A percentile compares a stretch with the other conserved stretches of the same genome.
Conservation (phyloP, 2,113 vertebrate species). For the Illadopsis cleaveri region DNA sequence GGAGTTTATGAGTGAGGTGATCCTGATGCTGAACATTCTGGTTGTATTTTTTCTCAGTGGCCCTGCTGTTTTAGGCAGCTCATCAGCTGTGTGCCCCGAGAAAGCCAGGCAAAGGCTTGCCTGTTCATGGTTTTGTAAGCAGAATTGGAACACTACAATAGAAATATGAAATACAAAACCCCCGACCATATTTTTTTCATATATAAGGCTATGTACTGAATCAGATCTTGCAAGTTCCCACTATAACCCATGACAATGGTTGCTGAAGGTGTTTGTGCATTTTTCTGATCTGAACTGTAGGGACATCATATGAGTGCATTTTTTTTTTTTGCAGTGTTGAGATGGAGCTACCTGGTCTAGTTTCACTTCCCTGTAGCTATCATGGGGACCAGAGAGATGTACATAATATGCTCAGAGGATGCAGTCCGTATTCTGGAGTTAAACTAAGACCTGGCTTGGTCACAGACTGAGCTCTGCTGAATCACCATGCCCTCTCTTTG, state of each 20-base stretch:
- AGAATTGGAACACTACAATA: not conserved
- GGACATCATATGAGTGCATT: not conserved
- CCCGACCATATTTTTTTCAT: not conserved
- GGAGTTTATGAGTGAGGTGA: not conserved
- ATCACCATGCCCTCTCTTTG: not conserved
- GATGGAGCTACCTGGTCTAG: not conserved
- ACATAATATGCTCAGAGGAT: not conserved
- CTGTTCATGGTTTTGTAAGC: not conserved
- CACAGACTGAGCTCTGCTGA: not conserved
- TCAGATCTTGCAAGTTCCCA: not conserved
- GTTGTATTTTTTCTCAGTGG: not conserved
- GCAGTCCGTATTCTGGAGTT: not conserved
- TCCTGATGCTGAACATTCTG: not conserved
- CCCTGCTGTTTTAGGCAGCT: not conserved
- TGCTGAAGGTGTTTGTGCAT: not conserved
- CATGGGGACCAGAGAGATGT: not conserved
- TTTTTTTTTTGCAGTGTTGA: not conserved
- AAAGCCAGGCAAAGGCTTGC: not conserved
- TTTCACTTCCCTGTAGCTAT: not conserved
- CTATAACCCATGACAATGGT: not conserved
- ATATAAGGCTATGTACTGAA: not conserved
- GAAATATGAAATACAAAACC: not conserved
- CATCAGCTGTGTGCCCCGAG: not conserved
- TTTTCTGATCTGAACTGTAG: not conserved
- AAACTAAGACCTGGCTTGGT: not conserved